Evolutionary conservation across 2,888 invertebrate species (phyloP), one percentile per base, ranked within the genome.

Genomic region (Abrostola tripartita): DNA sequence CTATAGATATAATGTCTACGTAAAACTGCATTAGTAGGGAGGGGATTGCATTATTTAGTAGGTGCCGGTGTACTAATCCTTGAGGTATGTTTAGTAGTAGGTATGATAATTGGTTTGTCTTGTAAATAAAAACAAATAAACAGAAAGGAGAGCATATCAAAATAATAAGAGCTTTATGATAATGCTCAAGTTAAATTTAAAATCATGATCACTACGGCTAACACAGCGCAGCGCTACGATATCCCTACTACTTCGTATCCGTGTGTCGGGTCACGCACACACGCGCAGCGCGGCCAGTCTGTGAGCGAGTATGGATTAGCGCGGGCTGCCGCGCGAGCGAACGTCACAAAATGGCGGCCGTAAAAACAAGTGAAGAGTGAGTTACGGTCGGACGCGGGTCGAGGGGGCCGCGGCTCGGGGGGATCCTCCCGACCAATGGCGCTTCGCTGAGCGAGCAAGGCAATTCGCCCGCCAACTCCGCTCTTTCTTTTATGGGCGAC

Each of bases 311-410:
- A 88, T 90, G 91, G 90, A 91, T 92, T 91, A 91, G 90, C 89
- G 88, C 89, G 90, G 88, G 88, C 88, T 88, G 92, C 90, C 90
- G 89, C 87, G 90, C 90, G 86, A 85, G 90, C 91, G 90, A 92
- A 92, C 94, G 94, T 94, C 94, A 94, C 94, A 94, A 94, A 92
- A 94, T 94, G 94, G 94, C 94, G 90, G 93, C 93, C 92, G 90
- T 94, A 94, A 94, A 92, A 94, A 91, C 94, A 93, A 94, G 94
- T 93, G 94, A 94, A 94, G 90, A 93, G 94, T 93, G 94, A 94
- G 94, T 94, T 93, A 94, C 92, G 89, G 92, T 86, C 89, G 87
- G 87, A 78, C 79, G 81, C 79, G 83, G 82, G 83, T 73, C 71
- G 81, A 79, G 67, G 77, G 69, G 67, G 74, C 77, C 74, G 75